These are phyloP conservation scores for Ibidorhyncha struthersii DNA, from an alignment of 2,113 vertebrate genomes.

Conservation along the genomic window DNA sequence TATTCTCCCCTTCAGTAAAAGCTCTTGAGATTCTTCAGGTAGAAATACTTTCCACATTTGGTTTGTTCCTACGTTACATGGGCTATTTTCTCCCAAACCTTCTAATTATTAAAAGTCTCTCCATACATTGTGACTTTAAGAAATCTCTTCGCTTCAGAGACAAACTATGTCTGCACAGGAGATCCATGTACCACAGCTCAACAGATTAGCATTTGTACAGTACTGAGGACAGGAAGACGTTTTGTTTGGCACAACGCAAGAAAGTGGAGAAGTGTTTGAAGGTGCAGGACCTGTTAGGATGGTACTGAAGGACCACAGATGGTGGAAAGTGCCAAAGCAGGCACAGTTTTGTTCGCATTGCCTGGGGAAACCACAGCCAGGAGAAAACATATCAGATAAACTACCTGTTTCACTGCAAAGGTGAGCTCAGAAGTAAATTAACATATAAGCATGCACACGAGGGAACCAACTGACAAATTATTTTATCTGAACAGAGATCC, in stretches of 20 bases:
- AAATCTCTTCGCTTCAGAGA: not conserved
- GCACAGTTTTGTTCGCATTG: not conserved
- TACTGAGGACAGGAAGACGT: not conserved
- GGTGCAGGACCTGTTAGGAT: not conserved
- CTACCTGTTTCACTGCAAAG: not conserved
- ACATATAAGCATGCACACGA: not conserved
- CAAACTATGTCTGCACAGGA: not conserved
- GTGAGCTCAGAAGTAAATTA: not conserved
- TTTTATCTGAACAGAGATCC: not conserved
- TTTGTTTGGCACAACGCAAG: not conserved
- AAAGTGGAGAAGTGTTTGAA: not conserved
- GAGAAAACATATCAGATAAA: not conserved
- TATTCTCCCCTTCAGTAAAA: not conserved
- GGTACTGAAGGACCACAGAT: not conserved
- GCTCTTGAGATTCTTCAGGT: not conserved
- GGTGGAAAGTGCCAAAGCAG: not conserved
- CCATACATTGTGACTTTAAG: not conserved
- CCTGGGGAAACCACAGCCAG: not conserved
- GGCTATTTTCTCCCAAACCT: not conserved
- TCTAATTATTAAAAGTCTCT: not conserved
- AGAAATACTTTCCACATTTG: not conserved
- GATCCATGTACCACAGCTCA: not conserved
- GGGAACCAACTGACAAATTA: not conserved
- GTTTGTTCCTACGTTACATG: not conserved
- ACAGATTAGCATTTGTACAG: not conserved